Evolutionary conservation across 2,888 invertebrate genomes (phyloP).

Genomic region (Limnephilus lunatus): DNA sequence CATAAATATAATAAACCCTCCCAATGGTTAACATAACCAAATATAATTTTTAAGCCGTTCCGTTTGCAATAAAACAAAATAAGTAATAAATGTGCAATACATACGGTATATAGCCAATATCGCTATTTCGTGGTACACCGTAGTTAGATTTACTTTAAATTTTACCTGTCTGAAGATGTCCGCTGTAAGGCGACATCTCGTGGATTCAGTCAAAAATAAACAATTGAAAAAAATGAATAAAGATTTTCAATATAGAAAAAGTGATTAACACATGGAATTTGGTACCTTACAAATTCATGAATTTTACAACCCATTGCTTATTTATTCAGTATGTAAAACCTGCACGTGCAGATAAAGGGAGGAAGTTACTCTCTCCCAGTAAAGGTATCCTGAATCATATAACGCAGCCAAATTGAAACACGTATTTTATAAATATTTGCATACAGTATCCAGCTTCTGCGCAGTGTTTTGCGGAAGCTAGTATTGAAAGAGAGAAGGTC

Average conservation of each 20-base stretch:
- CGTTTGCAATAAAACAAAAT: too few species aligned
- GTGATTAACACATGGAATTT: background rate
- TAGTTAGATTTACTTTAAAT: too few species aligned
- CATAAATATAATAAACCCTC: too few species aligned
- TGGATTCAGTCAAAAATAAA: too few species aligned
- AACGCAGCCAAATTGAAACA: conserved; percentile 63
- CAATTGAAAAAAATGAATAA: too few species aligned
- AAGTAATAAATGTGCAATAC: too few species aligned
- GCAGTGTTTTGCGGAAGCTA: background rate
- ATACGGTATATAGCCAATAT: too few species aligned
- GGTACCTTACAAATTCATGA: background rate
- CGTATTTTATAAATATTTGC: conserved; percentile 65
- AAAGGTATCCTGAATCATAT: conserved; percentile 48
- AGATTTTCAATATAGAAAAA: background rate
- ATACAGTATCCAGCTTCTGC: conserved; percentile 50
- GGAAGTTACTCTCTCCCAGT: background rate
- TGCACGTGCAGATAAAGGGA: background rate
- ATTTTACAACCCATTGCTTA: background rate
- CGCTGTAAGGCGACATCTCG: too few species aligned
- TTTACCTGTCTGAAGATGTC: too few species aligned
- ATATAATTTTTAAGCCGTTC: too few species aligned
- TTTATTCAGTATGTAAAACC: background rate
- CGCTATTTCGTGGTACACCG: too few species aligned
- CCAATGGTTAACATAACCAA: too few species aligned
- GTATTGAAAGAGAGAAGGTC: background rate